phyloP scores from a whole-genome alignment of 2,888 invertebrate genomes.

The Phorcus lineatus region DNA sequence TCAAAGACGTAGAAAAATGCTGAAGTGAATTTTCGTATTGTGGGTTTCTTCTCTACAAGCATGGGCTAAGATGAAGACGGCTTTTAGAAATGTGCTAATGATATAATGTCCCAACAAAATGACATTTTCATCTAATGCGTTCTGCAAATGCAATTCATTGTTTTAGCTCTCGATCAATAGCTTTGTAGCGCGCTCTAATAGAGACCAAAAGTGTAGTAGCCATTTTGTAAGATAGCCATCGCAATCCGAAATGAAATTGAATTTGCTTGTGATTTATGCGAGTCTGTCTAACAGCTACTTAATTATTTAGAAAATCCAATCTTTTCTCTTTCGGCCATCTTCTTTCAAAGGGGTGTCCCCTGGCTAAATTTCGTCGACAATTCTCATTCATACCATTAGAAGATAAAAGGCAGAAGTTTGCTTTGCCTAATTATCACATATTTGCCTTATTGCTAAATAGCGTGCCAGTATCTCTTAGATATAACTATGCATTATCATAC shows the following conservation, averaged over 20 bases:
- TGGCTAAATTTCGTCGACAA: background rate
- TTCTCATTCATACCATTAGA: too few species aligned
- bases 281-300: slow-evolving; percentile 6
- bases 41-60: too few species aligned
- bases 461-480: too few species aligned
- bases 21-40: too few species aligned
- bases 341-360: background rate
- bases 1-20: too few species aligned
- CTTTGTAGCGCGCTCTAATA: slow-evolving; percentile 1
- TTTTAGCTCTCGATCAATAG: slow-evolving; percentile 32
- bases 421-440: too few species aligned
- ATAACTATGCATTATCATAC: too few species aligned
- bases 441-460: too few species aligned
- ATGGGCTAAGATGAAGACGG: background rate
- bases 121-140: slow-evolving; percentile 41
- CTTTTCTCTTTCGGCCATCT: slow-evolving; percentile 8
- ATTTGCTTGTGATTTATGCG: slow-evolving; percentile 21
- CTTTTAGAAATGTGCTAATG: slow-evolving; percentile 40
- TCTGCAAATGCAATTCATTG: slow-evolving; percentile 38
- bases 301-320: slow-evolving; percentile 28
- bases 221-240: slow-evolving; percentile 14
- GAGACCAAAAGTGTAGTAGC: slow-evolving; percentile 11
- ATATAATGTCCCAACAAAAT: slow-evolving; percentile 38
- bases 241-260: slow-evolving; percentile 28
- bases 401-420: too few species aligned